Evolutionary conservation across 2,113 vertebrate genomes (phyloP).

Genomic region (Pseudorectes ferrugineus): DNA sequence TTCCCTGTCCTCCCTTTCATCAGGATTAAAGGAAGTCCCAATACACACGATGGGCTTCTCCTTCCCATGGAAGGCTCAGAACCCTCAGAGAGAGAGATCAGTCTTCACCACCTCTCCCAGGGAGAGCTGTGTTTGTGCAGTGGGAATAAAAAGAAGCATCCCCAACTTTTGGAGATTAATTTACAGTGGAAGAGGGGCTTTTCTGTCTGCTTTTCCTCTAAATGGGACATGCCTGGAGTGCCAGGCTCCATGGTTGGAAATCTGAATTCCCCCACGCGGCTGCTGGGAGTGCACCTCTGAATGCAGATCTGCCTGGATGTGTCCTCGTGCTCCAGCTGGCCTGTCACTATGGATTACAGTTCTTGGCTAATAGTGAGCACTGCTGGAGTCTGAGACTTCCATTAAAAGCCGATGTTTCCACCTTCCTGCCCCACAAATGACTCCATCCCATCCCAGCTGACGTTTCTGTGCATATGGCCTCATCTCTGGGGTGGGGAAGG

Average conservation of each 20-base stretch:
- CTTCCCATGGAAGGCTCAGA: neutral
- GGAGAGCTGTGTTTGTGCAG: neutral
- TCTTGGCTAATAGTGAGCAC: neutral
- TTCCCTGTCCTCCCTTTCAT: neutral
- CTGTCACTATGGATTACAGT: constrained; percentile 40
- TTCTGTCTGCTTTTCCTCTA: neutral
- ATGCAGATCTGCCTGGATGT: neutral
- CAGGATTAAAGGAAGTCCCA: neutral
- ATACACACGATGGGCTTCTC: accelerated
- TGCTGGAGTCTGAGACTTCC: neutral
- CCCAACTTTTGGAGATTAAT: neutral
- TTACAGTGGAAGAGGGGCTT: neutral
- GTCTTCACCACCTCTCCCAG: neutral
- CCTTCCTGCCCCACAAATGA: neutral
- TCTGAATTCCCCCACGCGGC: neutral
- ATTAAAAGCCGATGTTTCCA: neutral
- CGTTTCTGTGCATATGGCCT: accelerated
- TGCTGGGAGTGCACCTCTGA: neutral
- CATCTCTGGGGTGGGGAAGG: neutral
- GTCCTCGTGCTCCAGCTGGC: constrained; percentile 19
- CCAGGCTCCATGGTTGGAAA: neutral
- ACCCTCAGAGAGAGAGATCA: accelerated
- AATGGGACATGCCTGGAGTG: accelerated
- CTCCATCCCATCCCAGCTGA: neutral
- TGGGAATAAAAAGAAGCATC: neutral